Percentiles rank a stretch among this genome's conserved stretches.
Evolutionary conservation across 2,888 invertebrate genomes (phyloP).

Genomic region (Scaptomyza polygonia): DNA sequence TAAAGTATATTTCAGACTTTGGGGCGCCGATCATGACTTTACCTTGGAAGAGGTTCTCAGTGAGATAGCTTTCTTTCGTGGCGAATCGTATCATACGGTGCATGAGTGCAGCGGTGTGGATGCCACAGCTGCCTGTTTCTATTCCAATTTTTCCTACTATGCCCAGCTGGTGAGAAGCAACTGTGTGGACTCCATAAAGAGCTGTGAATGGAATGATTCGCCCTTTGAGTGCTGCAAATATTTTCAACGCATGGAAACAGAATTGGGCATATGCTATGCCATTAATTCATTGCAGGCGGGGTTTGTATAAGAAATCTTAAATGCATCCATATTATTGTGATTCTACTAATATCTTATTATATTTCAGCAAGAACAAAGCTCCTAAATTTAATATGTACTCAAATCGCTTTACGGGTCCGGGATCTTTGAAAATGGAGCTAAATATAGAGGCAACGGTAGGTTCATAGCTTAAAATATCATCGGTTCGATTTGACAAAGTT

Average conservation of each 20-base stretch:
- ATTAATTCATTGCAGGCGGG: constrained; percentile 87
- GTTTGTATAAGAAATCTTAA: constrained; percentile 40
- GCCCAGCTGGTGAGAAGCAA: constrained; percentile 86
- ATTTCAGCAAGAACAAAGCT: constrained; percentile 71
- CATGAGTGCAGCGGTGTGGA: constrained; percentile 86
- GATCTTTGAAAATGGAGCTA: constrained; percentile 86
- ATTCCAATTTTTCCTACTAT: constrained; percentile 87
- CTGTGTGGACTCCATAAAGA: constrained; percentile 86
- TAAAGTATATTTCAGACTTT: constrained; percentile 84
- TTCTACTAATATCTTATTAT: neutral
- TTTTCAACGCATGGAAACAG: constrained; percentile 88
- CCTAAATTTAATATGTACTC: constrained; percentile 87
- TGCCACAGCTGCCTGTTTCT: constrained; percentile 86
- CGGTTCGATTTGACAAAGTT: no score
- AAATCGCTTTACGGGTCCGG: constrained; percentile 88
- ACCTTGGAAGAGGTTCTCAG: constrained; percentile 89
- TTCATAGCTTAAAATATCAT: no score
- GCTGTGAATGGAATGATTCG: constrained; percentile 87
- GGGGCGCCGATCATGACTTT: constrained; percentile 88
- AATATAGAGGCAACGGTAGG: constrained; percentile 85
- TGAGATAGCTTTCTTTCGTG: constrained; percentile 89
- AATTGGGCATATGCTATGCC: constrained; percentile 88
- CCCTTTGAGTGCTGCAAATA: constrained; percentile 88
- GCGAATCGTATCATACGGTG: constrained; percentile 88
- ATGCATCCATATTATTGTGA: neutral